Base-by-base conservation (phyloP, 1,140 invertebrate species). In the Lepidostoma basale region DNA sequence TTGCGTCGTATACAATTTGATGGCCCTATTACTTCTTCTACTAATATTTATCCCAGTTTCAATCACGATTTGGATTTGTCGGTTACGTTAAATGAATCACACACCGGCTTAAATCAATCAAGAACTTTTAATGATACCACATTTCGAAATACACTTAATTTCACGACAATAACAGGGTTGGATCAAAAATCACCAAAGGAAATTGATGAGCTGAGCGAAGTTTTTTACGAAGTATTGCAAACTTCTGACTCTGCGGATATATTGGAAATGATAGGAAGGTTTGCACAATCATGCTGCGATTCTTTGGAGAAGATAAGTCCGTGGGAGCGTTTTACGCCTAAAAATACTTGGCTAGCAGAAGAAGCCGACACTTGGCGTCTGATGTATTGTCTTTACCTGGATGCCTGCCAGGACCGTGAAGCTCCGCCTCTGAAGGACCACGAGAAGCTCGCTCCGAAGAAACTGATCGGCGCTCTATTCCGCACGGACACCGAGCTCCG, bases 321-420 rank as follows among this genome's bases (percentile, higher is more conserved):
- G 56, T 81, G 81, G 76, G 78, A 83, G 58, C 81, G 86, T 74
- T 78, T 85, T 79, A 84, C 84, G 78, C 73, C 80, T 71, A 74
- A 87, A 76, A 83, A 84, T 77, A 74, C 82, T 79, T 88, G 90
- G 85, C 75, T 94, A 3, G 87, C 89, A 63, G 89, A 90, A 76
- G 95, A 97, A 77, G 85, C 90, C 42, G 92, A 95, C 75, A 95
- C 91, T 4, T 97, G 95, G 95, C 85, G 92, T 70, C 81, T 97
- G 26, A 73, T 96, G 6, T 86, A 89, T 72, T 90, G 89, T 67
- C 78, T 97, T 2, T 95, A 92, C 78, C 86, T 89, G 73, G 92
- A 96, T 79, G 85, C 92, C 58, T 81, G 79, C 59, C 80, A 79
- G 75, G 84, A 76, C 68, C 78, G 85, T 36, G 83, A 85, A 8